Percentiles rank a stretch among this genome's conserved stretches.
Conservation (phyloP, 2,888 invertebrate genomes). For the Campopleginae sp. region DNA sequence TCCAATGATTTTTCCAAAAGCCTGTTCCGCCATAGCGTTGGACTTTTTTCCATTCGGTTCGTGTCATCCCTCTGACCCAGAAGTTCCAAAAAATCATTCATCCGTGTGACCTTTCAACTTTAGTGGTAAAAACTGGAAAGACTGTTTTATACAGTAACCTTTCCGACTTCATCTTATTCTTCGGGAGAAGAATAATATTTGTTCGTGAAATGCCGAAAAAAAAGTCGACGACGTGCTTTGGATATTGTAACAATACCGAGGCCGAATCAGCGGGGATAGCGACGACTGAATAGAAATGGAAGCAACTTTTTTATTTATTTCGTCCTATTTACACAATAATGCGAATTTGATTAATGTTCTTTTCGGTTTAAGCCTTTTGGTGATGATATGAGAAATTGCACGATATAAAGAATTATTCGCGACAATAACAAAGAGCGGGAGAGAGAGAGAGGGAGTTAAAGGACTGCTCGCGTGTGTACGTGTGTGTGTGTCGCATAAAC, state of each 20-base stretch:
- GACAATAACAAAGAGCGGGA: conserved; percentile 5
- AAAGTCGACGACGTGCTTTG: background rate
- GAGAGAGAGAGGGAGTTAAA: background rate
- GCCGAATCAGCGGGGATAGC: background rate
- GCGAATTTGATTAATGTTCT: background rate
- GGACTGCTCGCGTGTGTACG: conserved; percentile 24
- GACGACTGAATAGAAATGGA: background rate
- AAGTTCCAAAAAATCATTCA: background rate
- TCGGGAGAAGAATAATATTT: background rate
- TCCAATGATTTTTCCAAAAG: too few species aligned
- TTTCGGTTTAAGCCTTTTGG: background rate
- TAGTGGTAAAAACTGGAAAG: background rate
- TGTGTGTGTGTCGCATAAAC: conserved; percentile 16
- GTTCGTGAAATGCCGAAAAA: background rate
- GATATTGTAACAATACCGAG: background rate
- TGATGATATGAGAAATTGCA: conserved; percentile 38
- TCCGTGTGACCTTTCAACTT: background rate
- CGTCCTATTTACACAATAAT: conserved; percentile 6
- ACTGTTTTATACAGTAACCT: background rate
- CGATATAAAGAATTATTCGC: conserved; percentile 20
- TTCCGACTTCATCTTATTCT: background rate
- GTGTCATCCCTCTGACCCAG: background rate
- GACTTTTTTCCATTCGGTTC: background rate
- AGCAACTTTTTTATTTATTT: background rate
- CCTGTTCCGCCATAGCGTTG: too few species aligned